These are phyloP conservation scores for Aricia artaxerxes DNA, from an alignment of 2,888 invertebrate species.

Conservation along the genomic window DNA sequence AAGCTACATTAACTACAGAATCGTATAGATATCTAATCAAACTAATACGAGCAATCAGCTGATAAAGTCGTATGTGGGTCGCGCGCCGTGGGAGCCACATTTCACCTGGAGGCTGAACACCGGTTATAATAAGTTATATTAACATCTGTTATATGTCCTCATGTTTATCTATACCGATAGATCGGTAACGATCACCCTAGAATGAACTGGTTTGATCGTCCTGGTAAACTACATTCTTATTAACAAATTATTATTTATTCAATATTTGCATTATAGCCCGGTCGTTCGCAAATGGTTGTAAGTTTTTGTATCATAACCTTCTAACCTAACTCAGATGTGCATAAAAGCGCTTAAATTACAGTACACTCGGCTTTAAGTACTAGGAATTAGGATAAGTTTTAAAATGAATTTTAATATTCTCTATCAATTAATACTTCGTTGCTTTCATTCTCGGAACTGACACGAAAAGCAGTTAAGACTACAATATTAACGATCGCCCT, in stretches of 20 bases:
- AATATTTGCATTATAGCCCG: no score
- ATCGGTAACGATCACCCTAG: no score
- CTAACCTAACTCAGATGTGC: no score
- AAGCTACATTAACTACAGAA: not conserved
- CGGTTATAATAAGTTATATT: not conserved
- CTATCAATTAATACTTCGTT: not conserved
- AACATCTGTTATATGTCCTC: not conserved
- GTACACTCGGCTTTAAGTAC: no score
- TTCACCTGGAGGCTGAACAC: not conserved
- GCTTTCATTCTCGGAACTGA: not conserved
- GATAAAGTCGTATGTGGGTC: slow-evolving; percentile 1
- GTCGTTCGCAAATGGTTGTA: no score
- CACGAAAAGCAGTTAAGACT: not conserved
- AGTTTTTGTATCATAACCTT: no score
- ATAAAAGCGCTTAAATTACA: no score
- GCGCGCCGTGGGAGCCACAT: not conserved
- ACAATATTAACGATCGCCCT: not conserved
- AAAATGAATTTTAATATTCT: not conserved
- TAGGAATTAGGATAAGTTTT: no score
- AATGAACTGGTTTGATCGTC: no score
- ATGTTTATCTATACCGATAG: not conserved
- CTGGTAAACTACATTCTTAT: no score
- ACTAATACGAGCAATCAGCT: slow-evolving; percentile 8
- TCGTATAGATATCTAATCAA: not conserved
- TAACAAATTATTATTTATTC: no score